A percentile compares a stretch with the other conserved stretches of the same genome.
Conservation (phyloP, 2,888 invertebrate species). For the Drosophila incognita region DNA sequence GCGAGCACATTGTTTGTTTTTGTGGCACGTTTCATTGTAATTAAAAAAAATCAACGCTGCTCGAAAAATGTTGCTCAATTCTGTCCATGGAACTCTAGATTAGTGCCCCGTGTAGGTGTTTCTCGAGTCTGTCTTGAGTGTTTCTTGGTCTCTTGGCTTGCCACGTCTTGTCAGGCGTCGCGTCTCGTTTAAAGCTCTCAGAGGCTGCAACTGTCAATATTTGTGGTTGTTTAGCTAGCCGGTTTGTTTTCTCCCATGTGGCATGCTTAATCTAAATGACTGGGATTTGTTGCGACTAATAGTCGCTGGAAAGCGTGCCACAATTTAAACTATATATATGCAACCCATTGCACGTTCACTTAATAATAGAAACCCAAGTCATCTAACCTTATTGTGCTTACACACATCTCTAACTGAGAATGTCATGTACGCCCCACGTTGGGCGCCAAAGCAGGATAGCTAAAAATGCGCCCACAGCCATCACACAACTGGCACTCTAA, state of each 20-base stretch:
- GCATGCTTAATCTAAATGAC: conserved; percentile 31
- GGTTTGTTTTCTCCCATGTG: conserved; percentile 30
- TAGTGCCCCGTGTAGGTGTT: conserved; percentile 46
- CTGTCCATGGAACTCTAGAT: conserved; percentile 23
- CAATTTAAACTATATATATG: neutral
- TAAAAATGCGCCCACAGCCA: conserved; percentile 35
- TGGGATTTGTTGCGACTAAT: conserved; percentile 21
- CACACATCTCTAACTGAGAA: conserved; percentile 28
- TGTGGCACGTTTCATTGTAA: conserved; percentile 76
- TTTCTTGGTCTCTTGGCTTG: conserved; percentile 1
- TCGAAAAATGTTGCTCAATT: conserved; percentile 44
- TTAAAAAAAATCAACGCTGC: conserved; percentile 64
- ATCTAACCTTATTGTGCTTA: conserved; percentile 14
- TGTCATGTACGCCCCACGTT: conserved; percentile 44
- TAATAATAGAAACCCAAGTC: conserved; percentile 16
- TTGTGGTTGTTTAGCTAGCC: conserved; percentile 30
- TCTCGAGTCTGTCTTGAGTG: conserved; percentile 19
- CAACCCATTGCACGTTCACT: conserved; percentile 8
- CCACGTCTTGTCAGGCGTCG: conserved; percentile 5
- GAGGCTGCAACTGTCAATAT: conserved; percentile 55
- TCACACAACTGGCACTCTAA: conserved; percentile 35
- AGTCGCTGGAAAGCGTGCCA: conserved; percentile 16
- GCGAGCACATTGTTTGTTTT: conserved; percentile 70
- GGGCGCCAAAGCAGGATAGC: conserved; percentile 29
- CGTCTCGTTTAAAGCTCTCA: conserved; percentile 27